Evolutionary conservation across 2,797 vertebrate species (phyloP).

Genomic region (Fistularia commersonii): DNA sequence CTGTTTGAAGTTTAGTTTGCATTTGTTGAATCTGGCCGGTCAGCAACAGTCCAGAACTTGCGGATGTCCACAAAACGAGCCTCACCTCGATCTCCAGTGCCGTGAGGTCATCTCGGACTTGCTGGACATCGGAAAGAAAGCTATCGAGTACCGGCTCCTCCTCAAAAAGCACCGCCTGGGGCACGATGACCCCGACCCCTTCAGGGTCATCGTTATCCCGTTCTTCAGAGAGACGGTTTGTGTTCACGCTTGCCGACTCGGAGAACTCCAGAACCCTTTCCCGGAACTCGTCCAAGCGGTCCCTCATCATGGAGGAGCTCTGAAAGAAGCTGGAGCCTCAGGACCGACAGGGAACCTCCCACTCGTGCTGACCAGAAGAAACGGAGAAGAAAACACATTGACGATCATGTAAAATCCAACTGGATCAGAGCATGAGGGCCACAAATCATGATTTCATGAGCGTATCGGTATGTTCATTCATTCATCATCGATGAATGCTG

Average conservation of each 20-base stretch:
- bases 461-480: no score
- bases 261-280: slow-evolving; percentile 75
- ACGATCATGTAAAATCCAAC: no score
- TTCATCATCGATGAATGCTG: no score
- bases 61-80: neutral
- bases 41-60: neutral
- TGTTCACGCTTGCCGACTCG: slow-evolving; percentile 4
- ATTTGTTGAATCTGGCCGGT: neutral
- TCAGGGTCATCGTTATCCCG: slow-evolving; percentile 65
- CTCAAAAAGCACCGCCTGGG: slow-evolving; percentile 89
- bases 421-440: no score
- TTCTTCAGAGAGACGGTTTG: slow-evolving; percentile 44
- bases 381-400: neutral
- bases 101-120: slow-evolving; percentile 81
- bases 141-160: slow-evolving; percentile 84
- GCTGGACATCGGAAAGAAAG: slow-evolving; percentile 83
- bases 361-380: slow-evolving; percentile 6
- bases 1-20: slow-evolving; percentile 30
- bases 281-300: slow-evolving; percentile 87
- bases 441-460: no score
- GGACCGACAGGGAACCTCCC: neutral
- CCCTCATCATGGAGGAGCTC: slow-evolving; percentile 74
- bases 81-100: slow-evolving; percentile 80
- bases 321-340: slow-evolving; percentile 8
- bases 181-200: slow-evolving; percentile 50